Percentiles rank a stretch among this genome's conserved stretches.
These are phyloP conservation scores for Suricata suricatta DNA, from an alignment of 2,113 vertebrate species.

Conservation along the genomic window DNA sequence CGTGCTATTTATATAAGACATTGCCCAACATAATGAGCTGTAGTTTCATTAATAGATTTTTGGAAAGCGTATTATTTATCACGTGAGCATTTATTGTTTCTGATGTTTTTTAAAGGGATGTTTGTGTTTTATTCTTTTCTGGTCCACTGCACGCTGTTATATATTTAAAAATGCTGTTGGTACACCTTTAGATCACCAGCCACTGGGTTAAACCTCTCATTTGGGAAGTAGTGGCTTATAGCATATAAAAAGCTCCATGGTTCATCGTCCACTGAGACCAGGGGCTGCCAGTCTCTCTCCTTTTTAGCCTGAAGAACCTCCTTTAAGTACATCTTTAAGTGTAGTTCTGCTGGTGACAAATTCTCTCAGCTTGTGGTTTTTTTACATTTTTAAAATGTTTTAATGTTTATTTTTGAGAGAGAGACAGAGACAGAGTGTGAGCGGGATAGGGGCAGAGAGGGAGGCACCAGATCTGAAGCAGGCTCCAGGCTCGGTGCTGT, in stretches of 20 bases:
- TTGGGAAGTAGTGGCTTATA: background rate
- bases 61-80: conserved; percentile 47
- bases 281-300: background rate
- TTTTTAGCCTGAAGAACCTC: background rate
- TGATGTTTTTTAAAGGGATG: background rate
- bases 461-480: background rate
- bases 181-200: background rate
- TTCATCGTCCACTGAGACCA: background rate
- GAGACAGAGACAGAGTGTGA: background rate
- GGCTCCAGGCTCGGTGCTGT: no score
- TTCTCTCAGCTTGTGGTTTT: background rate
- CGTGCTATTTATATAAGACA: background rate
- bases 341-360: background rate
- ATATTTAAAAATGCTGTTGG: background rate
- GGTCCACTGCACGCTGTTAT: background rate
- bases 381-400: background rate
- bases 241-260: background rate
- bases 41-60: conserved; percentile 20
- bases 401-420: background rate
- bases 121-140: conserved; percentile 2
- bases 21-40: background rate
- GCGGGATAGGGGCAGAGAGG: background rate
- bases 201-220: background rate
- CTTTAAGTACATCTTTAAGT: background rate
- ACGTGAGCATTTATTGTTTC: background rate